phyloP scores from a whole-genome alignment of 1,140 invertebrate genomes.

The Drosophila tani region DNA sequence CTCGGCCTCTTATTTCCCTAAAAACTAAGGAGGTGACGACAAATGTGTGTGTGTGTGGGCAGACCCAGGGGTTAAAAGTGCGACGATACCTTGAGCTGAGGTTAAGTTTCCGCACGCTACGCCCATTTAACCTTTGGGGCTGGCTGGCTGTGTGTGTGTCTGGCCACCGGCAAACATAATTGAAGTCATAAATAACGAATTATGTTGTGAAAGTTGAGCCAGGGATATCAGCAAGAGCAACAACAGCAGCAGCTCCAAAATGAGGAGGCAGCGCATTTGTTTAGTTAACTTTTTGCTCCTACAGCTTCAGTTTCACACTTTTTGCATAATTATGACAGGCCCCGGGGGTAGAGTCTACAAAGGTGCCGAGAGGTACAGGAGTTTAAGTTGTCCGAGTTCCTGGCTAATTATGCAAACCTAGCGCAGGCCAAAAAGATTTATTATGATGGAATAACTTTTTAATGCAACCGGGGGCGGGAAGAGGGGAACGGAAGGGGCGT shows the following conservation, averaged over 20 bases:
- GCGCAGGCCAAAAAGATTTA: slow-evolving; percentile 69
- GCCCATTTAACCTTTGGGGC: slow-evolving; percentile 70
- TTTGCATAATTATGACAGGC: slow-evolving; percentile 76
- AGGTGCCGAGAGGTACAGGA: slow-evolving; percentile 18
- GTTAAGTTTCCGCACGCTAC: slow-evolving; percentile 67
- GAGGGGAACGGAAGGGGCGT: background rate
- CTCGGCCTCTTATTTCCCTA: slow-evolving; percentile 14
- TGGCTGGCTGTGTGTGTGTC: slow-evolving; percentile 26
- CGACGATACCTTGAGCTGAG: slow-evolving; percentile 31
- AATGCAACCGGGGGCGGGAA: background rate
- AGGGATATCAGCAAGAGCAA: slow-evolving; percentile 31
- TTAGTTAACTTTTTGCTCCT: slow-evolving; percentile 62
- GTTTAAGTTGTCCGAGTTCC: slow-evolving; percentile 54
- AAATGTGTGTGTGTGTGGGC: slow-evolving; percentile 49
- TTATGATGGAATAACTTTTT: slow-evolving; percentile 82
- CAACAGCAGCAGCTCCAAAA: slow-evolving; percentile 10
- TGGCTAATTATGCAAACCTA: slow-evolving; percentile 75
- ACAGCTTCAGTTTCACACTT: slow-evolving; percentile 67
- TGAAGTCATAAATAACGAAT: slow-evolving; percentile 83
- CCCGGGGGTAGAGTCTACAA: slow-evolving; percentile 15
- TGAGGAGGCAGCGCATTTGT: slow-evolving; percentile 52
- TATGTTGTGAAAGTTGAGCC: slow-evolving; percentile 77
- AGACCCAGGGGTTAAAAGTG: slow-evolving; percentile 23
- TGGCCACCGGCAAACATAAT: slow-evolving; percentile 77
- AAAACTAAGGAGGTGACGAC: slow-evolving; percentile 61